A percentile compares a stretch with the other conserved stretches of the same genome.
These are phyloP conservation scores for Drosophila asahinai DNA, from an alignment of 1,140 invertebrate species.

Conservation along the genomic window DNA sequence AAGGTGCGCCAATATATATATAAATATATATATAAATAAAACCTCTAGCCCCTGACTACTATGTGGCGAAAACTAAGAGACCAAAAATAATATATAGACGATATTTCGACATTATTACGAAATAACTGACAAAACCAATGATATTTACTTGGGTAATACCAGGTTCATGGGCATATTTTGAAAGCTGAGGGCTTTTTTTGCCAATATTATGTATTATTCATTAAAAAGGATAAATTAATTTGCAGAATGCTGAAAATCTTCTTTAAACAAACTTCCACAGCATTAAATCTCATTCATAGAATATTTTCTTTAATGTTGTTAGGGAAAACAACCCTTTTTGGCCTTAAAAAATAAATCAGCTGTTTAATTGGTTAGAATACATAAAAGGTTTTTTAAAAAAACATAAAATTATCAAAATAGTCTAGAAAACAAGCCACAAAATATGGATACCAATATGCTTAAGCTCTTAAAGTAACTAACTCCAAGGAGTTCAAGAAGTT, in stretches of 20 bases:
- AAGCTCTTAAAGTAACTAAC: not conserved
- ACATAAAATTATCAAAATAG: not conserved
- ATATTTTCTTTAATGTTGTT: not conserved
- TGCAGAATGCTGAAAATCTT: too few species aligned
- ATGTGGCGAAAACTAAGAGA: conserved; percentile 11
- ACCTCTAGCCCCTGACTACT: conserved; percentile 12
- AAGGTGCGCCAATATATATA: conserved; percentile 35
- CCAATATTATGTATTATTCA: too few species aligned
- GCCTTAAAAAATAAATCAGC: not conserved
- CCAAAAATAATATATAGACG: not conserved
- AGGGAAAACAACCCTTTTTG: not conserved
- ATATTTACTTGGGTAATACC: not conserved
- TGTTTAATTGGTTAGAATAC: not conserved
- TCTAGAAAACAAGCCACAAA: not conserved
- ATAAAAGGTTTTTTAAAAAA: not conserved
- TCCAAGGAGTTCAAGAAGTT: not conserved
- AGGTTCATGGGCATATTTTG: too few species aligned
- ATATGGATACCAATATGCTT: fast-evolving
- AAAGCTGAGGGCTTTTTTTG: too few species aligned
- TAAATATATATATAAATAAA: conserved; percentile 35
- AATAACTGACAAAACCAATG: not conserved
- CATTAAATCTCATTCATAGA: not conserved
- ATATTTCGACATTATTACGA: conserved; percentile 11
- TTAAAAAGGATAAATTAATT: not conserved
- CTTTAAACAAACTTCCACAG: not conserved